These are phyloP conservation scores for Pammene aurita DNA, from an alignment of 2,888 invertebrate species.

Conservation along the genomic window DNA sequence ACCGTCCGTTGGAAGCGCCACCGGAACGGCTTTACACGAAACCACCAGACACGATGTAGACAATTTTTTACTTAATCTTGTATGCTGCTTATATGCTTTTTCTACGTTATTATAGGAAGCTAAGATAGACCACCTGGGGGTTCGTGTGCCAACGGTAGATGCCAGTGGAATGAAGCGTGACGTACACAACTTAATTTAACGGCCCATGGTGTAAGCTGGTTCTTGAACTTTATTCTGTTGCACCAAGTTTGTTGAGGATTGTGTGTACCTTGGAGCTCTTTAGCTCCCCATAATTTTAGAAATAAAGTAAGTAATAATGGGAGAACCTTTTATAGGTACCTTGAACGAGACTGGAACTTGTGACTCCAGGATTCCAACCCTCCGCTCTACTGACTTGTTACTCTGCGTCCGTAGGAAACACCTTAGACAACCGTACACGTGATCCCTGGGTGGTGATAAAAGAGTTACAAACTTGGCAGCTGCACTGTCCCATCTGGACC, in stretches of 20 bases:
- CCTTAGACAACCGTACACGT: too few species aligned
- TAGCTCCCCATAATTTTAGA: too few species aligned
- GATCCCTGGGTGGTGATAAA: too few species aligned
- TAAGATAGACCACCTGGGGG: slow-evolving; percentile 1
- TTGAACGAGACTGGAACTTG: too few species aligned
- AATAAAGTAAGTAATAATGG: too few species aligned
- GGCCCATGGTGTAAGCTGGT: not conserved
- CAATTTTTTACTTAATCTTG: slow-evolving; percentile 4
- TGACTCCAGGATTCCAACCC: too few species aligned
- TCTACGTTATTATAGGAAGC: not conserved
- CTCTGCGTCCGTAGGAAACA: too few species aligned
- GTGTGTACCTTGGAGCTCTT: too few species aligned
- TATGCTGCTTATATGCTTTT: not conserved
- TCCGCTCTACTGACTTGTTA: too few species aligned
- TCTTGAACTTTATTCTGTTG: not conserved
- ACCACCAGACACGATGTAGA: slow-evolving; percentile 19
- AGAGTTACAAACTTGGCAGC: too few species aligned
- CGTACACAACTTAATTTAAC: not conserved
- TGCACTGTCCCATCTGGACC: too few species aligned
- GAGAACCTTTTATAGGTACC: too few species aligned
- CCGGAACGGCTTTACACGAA: slow-evolving; percentile 5
- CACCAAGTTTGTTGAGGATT: not conserved
- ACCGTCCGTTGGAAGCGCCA: slow-evolving; percentile 9
- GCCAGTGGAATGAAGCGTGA: not conserved
- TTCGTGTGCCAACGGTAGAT: not conserved